Evolutionary conservation across 2,797 vertebrate species (phyloP).

Genomic region (Argya squamiceps): DNA sequence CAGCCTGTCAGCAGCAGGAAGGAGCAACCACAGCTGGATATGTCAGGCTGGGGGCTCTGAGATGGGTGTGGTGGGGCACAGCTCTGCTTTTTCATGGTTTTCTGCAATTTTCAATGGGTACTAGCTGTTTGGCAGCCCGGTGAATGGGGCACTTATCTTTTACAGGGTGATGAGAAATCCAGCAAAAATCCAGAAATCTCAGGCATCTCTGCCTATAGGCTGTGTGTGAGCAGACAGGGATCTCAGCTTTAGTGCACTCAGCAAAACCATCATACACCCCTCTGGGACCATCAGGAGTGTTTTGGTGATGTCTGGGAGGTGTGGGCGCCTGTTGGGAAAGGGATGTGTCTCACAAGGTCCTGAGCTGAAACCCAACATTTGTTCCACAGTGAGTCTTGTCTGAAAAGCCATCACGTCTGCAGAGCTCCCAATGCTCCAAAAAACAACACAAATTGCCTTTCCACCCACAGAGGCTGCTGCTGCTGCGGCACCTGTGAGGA

Average conservation of each 20-base stretch:
- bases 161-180: not conserved
- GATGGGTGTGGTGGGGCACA: not conserved
- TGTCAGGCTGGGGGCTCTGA: not conserved
- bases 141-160: not conserved
- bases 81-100: not conserved
- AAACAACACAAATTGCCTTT: slow-evolving; percentile 7
- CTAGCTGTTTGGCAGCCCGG: not conserved
- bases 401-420: not conserved
- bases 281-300: accelerated
- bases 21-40: not conserved
- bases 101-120: not conserved
- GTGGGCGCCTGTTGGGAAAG: not conserved
- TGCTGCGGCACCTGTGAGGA: not conserved
- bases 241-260: not conserved
- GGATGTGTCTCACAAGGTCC: not conserved
- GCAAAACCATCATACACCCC: not conserved
- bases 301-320: not conserved
- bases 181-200: no score
- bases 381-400: not conserved
- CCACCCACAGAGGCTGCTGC: not conserved
- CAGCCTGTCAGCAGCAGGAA: accelerated
- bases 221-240: not conserved
- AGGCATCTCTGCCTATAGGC: not conserved
- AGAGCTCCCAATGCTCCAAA: not conserved
- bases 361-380: not conserved